Percentiles rank a stretch among this genome's conserved stretches.
Evolutionary conservation across 2,113 vertebrate species (phyloP).

Genomic region (Antechinus flavipes): DNA sequence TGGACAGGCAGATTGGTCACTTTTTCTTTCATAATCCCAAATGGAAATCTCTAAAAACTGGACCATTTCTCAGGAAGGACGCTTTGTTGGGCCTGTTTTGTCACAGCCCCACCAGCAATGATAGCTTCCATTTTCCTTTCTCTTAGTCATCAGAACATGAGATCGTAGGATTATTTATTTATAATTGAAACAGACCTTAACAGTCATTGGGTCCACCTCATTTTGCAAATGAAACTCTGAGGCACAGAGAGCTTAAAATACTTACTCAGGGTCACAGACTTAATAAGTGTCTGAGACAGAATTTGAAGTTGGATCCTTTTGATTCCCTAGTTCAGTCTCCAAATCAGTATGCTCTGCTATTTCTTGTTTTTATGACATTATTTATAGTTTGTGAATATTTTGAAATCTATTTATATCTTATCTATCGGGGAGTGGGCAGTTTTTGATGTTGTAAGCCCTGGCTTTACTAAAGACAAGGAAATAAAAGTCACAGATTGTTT

Average conservation of each 20-base stretch:
- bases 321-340: not conserved
- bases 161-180: not conserved
- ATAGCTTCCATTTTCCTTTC: not conserved
- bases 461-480: not conserved
- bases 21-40: not conserved
- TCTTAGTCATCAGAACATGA: not conserved
- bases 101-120: not conserved
- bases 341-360: not conserved
- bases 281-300: not conserved
- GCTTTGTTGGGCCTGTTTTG: not conserved
- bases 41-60: not conserved
- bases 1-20: not conserved
- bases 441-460: not conserved
- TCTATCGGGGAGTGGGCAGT: not conserved
- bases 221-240: not conserved
- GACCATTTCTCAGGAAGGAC: not conserved
- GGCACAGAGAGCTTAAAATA: not conserved
- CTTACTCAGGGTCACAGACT: not conserved
- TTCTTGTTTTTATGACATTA: not conserved
- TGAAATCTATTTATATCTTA: not conserved
- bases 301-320: not conserved
- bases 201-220: not conserved
- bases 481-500: not conserved
- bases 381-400: not conserved
- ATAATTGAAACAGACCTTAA: not conserved